Evolutionary conservation across 2,113 vertebrate genomes (phyloP), one percentile per base, ranked within the genome.

Genomic region (Speoplatyrhinus poulsoni): DNA sequence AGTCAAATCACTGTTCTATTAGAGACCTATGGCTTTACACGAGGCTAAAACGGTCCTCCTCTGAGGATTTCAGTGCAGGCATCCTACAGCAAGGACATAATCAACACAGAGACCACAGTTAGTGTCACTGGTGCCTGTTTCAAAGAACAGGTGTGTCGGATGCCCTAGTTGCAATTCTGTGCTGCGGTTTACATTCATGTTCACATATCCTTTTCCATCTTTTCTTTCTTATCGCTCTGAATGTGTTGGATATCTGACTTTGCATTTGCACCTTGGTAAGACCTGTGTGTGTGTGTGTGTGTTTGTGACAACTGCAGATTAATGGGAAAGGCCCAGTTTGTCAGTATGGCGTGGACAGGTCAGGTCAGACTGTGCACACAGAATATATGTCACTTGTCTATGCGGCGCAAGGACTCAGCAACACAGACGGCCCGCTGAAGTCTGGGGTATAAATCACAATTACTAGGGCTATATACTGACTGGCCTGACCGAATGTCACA

Each of bases 401-500:
- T 66, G 75, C 76, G 61, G 70, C 63, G 46, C 85, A 83, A 77
- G 79, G 81, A 81, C 84, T 82, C 75, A 12, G 66, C 76, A 74
- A 78, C 82, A 79, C 69, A 69, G 80, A 77, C 76, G 63, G 54
- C 62, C 68, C 60, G 69, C 66, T 48, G 77, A 88, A 85, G 82
- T 79, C 88, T 67, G 50, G 71, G 77, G 71, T 77, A 92, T 92
- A 91, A 92, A 92, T 92, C 89, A 91, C 86, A 88, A 91, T 91
- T 89, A 92, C 76, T 85, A 84, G 85, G 75, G 85, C 82, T 77
- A 71, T 71, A 90, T 89, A 76, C 76, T 81, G 80, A 76, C 88
- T 85, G 75, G 67, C 78, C 73, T 72, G 77, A 69, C 72, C 59
- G 17, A 50, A 69, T 58, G 61, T 60, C 63, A 52, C 76, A 67